These are phyloP conservation scores for Steatornis caripensis DNA, from an alignment of 2,113 vertebrate species.

Conservation along the genomic window DNA sequence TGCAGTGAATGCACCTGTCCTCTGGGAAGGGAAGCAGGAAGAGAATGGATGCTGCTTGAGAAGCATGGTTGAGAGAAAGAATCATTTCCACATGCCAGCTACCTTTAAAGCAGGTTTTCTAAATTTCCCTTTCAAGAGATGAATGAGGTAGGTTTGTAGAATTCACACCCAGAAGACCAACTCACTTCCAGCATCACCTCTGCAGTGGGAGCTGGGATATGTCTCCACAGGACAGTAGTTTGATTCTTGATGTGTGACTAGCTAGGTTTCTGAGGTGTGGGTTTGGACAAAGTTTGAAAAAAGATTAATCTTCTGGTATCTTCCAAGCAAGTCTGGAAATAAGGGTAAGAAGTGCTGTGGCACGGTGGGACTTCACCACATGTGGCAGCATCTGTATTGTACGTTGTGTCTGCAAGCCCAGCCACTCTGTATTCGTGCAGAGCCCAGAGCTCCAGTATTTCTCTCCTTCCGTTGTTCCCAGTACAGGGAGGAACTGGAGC, in stretches of 20 bases:
- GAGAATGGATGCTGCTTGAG: not conserved
- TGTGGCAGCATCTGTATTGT: not conserved
- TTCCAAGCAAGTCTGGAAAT: not conserved
- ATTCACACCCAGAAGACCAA: not conserved
- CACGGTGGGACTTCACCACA: accelerated
- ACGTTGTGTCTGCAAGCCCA: not conserved
- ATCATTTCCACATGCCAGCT: not conserved
- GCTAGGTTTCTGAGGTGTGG: not conserved
- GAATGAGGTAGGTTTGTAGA: not conserved
- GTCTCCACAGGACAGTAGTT: not conserved
- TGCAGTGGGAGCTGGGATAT: not conserved
- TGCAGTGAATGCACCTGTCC: not conserved
- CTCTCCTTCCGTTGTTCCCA: not conserved
- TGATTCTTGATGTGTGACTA: not conserved
- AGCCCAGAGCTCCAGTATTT: not conserved
- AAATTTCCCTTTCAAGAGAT: not conserved
- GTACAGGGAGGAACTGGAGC: not conserved
- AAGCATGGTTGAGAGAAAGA: not conserved
- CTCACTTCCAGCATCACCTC: not conserved
- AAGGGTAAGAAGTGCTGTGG: not conserved
- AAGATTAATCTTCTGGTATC: not conserved
- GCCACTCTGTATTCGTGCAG: accelerated
- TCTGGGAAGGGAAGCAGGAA: not conserved
- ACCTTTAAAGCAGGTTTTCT: not conserved
- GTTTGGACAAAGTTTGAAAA: not conserved